Evolutionary conservation across 2,113 vertebrate genomes (phyloP), one percentile per base, ranked within the genome.

Genomic region (Bos javanicus): DNA sequence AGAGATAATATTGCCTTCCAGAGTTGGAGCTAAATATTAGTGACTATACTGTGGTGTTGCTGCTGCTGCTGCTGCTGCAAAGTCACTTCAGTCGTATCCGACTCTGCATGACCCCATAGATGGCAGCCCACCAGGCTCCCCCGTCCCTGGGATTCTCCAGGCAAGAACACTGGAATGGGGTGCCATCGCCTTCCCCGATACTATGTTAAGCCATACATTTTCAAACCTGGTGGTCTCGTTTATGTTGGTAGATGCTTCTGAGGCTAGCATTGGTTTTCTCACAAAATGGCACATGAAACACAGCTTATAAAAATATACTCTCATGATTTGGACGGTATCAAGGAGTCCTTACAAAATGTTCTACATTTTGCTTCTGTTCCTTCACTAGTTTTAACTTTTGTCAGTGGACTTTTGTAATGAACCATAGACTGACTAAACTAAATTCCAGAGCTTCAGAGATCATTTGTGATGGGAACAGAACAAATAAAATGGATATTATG

Each of bases 381-480:
- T 64, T 88, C 30, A 46, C 52, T 88, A 12, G 19, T 88, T 82
- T 92, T 64, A 97, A 48, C 54, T n/a, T 95, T n/a, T 59, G 30
- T 85, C 36, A 85, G 21, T 26, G 13, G 30, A n/a, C 36, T 90
- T 96, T 87, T 95, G 5, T 67, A 56, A n/a, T 67, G 54, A 84
- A 74, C 2, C 17, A 36, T 48, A 10, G 17, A 30, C n/a, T 67
- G 10, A 14, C 16, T 16, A 94, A 82, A 74, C 17, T 81, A 52
- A 94, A 87, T 88, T 86, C 23, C n/a, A 95, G n/a, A 93, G 21
- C 60, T 46, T 50, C 26, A 92, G 50, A 96, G 12, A 21, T 78
- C 90, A 83, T 78, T 36, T 62, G 21, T 59, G 62, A 95, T 36
- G 23, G 14, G 15, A 92, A 43, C 4, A 90, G 25, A 28, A 62